phyloP scores from a whole-genome alignment of 2,797 vertebrate species.

The Sandelia bainsii region DNA sequence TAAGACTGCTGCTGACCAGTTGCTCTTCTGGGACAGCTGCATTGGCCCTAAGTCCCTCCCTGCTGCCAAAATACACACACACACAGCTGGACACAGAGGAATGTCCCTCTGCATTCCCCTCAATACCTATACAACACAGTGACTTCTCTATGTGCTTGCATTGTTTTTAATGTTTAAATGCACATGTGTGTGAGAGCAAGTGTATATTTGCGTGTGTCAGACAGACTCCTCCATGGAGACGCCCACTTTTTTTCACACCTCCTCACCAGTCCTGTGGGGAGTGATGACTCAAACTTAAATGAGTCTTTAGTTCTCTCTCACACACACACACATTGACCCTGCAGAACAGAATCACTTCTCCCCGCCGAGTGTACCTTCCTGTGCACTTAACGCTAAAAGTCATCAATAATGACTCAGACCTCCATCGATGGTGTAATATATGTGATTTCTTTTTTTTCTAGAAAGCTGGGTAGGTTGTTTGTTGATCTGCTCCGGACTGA shows the following conservation, averaged over 20 bases:
- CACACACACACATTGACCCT: constrained; percentile 19
- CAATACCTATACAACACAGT: background rate
- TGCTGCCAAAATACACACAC: constrained; percentile 49
- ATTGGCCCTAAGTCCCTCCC: constrained; percentile 36
- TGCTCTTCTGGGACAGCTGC: constrained; percentile 71
- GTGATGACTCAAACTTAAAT: constrained; percentile 74
- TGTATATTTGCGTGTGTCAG: constrained; percentile 55
- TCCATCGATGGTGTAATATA: constrained; percentile 26
- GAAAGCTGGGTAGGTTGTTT: constrained; percentile 41
- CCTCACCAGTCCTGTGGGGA: constrained; percentile 60
- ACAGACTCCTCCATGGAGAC: constrained; percentile 71
- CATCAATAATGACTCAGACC: constrained; percentile 67
- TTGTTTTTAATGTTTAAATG: constrained; percentile 44
- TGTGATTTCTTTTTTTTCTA: constrained; percentile 26
- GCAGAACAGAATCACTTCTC: constrained; percentile 19
- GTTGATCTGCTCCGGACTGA: constrained; percentile 25
- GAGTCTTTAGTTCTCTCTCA: constrained; percentile 41
- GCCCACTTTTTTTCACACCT: constrained; percentile 73
- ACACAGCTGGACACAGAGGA: constrained; percentile 49
- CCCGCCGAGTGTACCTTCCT: constrained; percentile 55
- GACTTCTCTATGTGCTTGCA: constrained; percentile 5
- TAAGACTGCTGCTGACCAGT: constrained; percentile 54
- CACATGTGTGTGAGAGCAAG: constrained; percentile 9
- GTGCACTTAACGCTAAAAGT: constrained; percentile 58
- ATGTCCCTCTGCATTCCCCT: constrained; percentile 30